A percentile compares a stretch with the other conserved stretches of the same genome.
Conservation (phyloP, 2,888 invertebrate genomes). For the Melipona bicolor region DNA sequence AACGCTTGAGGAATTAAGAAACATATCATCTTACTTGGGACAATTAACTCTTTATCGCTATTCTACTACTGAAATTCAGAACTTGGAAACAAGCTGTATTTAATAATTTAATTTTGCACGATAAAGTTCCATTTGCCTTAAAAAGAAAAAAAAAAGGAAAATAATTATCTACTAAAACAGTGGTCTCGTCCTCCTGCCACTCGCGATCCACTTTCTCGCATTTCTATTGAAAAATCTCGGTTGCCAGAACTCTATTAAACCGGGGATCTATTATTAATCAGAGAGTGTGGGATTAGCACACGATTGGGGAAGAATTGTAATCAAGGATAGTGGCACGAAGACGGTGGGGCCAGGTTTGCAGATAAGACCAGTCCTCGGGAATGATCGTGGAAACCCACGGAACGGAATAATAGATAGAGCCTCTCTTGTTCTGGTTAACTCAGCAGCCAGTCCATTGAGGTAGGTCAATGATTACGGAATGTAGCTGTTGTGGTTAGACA, state of each 20-base stretch:
- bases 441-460: constrained; percentile 37
- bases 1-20: too few relatives aligned
- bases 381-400: constrained; percentile 37
- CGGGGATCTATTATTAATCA: not conserved
- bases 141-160: too few relatives aligned
- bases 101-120: too few relatives aligned
- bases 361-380: constrained; percentile 43
- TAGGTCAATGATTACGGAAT: constrained; percentile 64
- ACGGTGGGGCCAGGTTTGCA: not conserved
- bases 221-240: too few relatives aligned
- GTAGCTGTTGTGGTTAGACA: constrained; percentile 41
- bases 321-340: not conserved
- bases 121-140: too few relatives aligned
- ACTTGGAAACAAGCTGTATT: too few relatives aligned
- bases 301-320: not conserved
- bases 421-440: constrained; percentile 31
- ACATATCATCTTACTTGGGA: too few relatives aligned
- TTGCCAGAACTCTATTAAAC: not conserved
- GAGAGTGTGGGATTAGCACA: not conserved
- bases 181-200: too few relatives aligned
- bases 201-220: too few relatives aligned
- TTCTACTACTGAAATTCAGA: too few relatives aligned
- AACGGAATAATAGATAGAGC: constrained; percentile 51
- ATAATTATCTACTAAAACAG: too few relatives aligned
- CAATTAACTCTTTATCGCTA: too few relatives aligned